Percentiles rank a stretch among this genome's conserved stretches.
Conservation (phyloP, 2,797 vertebrate species). For the Brotula barbata region DNA sequence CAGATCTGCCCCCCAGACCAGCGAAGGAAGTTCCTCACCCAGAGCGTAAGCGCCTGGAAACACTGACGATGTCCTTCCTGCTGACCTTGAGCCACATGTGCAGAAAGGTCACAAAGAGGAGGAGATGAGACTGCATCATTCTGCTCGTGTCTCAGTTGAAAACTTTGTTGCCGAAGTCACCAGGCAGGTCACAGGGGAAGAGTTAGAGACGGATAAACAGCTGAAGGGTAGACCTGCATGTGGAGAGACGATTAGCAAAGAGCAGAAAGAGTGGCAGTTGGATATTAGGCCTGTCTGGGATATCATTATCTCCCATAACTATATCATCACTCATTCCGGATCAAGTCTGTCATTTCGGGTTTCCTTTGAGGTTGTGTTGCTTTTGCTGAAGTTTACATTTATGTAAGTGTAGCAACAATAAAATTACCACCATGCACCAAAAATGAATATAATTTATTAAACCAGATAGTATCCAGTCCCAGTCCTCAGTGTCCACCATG, state of each 20-base stretch:
- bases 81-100: constrained; percentile 46
- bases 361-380: neutral
- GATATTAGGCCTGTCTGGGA: neutral
- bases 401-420: neutral
- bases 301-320: neutral
- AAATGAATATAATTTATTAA: neutral
- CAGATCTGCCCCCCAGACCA: constrained; percentile 22
- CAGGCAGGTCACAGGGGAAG: constrained; percentile 41
- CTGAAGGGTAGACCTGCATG: constrained; percentile 47
- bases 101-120: constrained; percentile 40
- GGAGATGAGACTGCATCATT: constrained; percentile 54
- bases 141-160: constrained; percentile 50
- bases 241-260: constrained; percentile 30
- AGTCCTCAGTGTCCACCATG: neutral
- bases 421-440: neutral
- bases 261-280: constrained; percentile 14
- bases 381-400: constrained; percentile 16
- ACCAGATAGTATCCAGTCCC: no score
- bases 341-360: neutral
- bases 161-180: constrained; percentile 42
- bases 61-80: no score
- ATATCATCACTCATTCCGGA: neutral
- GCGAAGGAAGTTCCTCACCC: constrained; percentile 34
- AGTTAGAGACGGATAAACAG: constrained; percentile 11
- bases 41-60: no score